Conservation (phyloP, 2,113 vertebrate species). For the Lycocorax pyrrhopterus region DNA sequence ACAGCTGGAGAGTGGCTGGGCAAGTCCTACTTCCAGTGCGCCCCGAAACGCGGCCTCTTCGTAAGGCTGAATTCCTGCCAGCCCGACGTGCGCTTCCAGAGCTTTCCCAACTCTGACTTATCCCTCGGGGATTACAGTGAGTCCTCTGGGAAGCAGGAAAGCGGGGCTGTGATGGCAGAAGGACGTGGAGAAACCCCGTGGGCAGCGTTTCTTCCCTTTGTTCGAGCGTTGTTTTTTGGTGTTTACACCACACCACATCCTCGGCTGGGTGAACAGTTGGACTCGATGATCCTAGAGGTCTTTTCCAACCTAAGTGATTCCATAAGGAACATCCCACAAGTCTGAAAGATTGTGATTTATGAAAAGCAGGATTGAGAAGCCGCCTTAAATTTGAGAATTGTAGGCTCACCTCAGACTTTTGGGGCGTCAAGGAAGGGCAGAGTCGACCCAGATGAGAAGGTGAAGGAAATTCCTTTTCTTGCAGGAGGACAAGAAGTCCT, state of each 20-base stretch:
- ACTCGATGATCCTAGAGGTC: background rate
- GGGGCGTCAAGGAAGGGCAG: background rate
- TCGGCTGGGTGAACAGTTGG: background rate
- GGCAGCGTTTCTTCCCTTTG: background rate
- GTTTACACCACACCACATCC: background rate
- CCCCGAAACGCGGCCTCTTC: constrained; percentile 74
- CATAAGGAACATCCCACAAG: background rate
- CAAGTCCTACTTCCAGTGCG: constrained; percentile 69
- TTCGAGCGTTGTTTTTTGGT: accelerated
- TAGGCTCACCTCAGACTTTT: background rate
- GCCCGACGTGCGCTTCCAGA: constrained; percentile 74
- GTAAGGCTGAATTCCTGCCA: constrained; percentile 76
- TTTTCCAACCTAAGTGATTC: background rate
- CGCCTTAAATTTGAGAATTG: background rate
- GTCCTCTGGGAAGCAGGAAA: background rate
- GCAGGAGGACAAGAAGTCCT: constrained; percentile 23
- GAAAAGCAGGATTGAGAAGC: background rate
- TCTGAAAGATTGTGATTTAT: background rate
- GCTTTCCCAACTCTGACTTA: accelerated
- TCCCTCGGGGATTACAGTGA: background rate
- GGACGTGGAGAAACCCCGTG: accelerated
- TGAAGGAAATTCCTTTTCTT: background rate
- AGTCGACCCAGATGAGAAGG: background rate
- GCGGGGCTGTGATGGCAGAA: accelerated
- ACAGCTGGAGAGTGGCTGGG: constrained; percentile 72